A percentile compares a stretch with the other conserved stretches of the same genome.
These are phyloP conservation scores for Brachirus orientalis DNA, from an alignment of 2,113 vertebrate genomes.

Conservation along the genomic window DNA sequence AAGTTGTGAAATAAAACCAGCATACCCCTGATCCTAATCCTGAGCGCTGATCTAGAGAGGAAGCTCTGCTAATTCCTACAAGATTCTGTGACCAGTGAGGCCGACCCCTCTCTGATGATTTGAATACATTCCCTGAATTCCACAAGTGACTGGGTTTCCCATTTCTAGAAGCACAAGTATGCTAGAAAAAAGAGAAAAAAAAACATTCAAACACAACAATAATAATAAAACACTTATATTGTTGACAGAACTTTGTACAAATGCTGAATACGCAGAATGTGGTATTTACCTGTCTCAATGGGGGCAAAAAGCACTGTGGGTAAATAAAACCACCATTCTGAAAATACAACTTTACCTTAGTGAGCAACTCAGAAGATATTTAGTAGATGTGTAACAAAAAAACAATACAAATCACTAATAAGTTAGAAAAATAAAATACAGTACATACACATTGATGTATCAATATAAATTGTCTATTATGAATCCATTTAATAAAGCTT, in stretches of 20 bases:
- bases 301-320: conserved; percentile 76
- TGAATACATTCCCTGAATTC: conserved; percentile 55
- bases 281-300: conserved; percentile 71
- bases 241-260: conserved; percentile 2
- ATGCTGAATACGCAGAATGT: conserved; percentile 5
- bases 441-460: too few relatives aligned
- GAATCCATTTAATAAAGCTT: too few relatives aligned
- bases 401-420: too few relatives aligned
- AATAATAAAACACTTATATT: neutral
- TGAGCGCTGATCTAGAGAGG: conserved; percentile 49
- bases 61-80: conserved; percentile 48
- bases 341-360: conserved; percentile 52
- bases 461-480: too few relatives aligned
- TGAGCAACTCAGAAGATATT: conserved; percentile 1
- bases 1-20: conserved; percentile 8
- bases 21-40: conserved; percentile 71
- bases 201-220: neutral
- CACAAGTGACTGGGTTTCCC: conserved; percentile 30
- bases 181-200: conserved; percentile 46
- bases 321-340: conserved; percentile 59
- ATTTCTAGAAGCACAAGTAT: neutral
- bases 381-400: too few relatives aligned
- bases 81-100: conserved; percentile 36
- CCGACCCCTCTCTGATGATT: conserved; percentile 41
- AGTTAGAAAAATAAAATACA: too few relatives aligned